Evolutionary conservation across 2,888 invertebrate species (phyloP).

Genomic region (Ommatoiulus sabulosus): DNA sequence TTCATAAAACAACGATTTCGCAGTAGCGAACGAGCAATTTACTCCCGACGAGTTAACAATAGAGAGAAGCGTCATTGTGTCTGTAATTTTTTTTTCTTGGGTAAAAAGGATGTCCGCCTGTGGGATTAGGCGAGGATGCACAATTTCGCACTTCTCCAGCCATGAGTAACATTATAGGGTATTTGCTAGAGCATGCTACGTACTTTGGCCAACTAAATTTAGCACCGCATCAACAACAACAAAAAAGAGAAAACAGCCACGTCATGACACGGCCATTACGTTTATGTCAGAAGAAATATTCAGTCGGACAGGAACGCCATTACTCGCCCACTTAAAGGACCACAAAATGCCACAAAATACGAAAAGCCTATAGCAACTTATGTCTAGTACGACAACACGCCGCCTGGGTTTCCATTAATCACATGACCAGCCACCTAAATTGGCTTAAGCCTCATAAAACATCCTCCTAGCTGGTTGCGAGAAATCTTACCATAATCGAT

Average conservation of each 20-base stretch:
- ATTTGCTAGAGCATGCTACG: not conserved
- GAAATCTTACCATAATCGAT: not conserved
- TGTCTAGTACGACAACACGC: not conserved
- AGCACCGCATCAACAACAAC: not conserved
- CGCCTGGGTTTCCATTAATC: not conserved
- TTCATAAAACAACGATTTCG: constrained; percentile 17
- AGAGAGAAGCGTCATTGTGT: constrained; percentile 6
- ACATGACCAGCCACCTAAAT: not conserved
- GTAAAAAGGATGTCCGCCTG: constrained; percentile 41
- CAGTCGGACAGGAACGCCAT: not conserved
- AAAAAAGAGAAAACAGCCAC: not conserved
- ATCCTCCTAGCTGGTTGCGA: not conserved
- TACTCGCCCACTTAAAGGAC: constrained; percentile 4
- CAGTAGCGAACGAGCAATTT: not conserved
- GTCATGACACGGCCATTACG: constrained; percentile 8
- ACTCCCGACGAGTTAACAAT: constrained; percentile 15
- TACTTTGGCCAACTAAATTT: constrained; percentile 17
- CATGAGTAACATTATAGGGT: not conserved
- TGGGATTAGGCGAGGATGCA: not conserved
- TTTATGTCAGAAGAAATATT: not conserved
- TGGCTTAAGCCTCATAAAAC: not conserved
- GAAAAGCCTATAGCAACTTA: not conserved
- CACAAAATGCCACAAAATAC: constrained; percentile 10
- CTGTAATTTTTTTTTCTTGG: constrained; percentile 16
- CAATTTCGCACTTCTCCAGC: not conserved